Evolutionary conservation across 2,113 vertebrate genomes (phyloP), one percentile per base, ranked within the genome.

Genomic region (Trinectes maculatus): DNA sequence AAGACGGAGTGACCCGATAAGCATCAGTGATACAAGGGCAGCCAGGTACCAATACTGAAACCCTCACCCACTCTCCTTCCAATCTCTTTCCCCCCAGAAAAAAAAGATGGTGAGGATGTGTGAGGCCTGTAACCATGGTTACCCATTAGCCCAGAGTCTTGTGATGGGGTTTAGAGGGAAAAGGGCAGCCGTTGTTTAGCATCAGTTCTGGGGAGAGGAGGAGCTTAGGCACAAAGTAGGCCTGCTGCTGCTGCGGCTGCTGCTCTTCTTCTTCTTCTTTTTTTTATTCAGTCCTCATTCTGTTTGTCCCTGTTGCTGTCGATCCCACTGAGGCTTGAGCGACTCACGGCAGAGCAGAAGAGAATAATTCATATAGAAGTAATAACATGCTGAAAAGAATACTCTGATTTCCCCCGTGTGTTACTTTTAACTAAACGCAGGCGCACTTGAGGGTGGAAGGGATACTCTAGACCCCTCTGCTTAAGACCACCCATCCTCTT

Each of bases 51-150:
- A 53, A 61, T 33, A 54, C 55, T 21, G 66, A 77, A 71, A 59
- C 57, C 40, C 36, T 52, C 69, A 36, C 56, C 22, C 29, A 28
- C 59, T 25, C 71, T 25, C 25, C 37, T 39, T 66, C 55, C 72
- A 77, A 48, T 83, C 68, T 48, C 47, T 43, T 59, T 28, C 44
- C 55, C 47, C 25, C 36, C 12, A 12, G 66, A 54, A 70, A 69
- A 10, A 24, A 80, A 51, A 58, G 47, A 74, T 73, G 54, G 63
- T 76, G 48, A 82, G 71, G 74, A 84, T 84, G 78, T 82, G 76
- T 85, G 80, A 87, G 70, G 65, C 69, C 74, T 57, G 90, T 89
- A 86, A 81, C 88, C 88, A 91, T 89, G 87, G 90, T 83, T 88
- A 91, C 90, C 79, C 36, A 78, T 85, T 80, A 86, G 81, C 78